Conservation (phyloP, 2,113 vertebrate genomes). For the Platichthys flesus region DNA sequence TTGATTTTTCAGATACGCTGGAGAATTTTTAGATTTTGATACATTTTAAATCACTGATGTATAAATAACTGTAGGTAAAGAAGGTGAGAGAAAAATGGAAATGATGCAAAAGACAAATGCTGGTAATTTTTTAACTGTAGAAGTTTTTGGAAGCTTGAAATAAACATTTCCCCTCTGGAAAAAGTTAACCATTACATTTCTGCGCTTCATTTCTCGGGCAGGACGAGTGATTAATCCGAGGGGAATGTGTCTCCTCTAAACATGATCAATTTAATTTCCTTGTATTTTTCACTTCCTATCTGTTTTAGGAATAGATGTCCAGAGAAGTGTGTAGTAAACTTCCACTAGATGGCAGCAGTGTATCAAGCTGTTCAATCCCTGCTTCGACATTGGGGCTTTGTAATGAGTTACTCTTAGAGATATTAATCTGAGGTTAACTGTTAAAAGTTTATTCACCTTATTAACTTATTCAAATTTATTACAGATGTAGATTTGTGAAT, state of each 20-base stretch:
- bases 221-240: background rate
- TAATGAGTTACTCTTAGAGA: constrained; percentile 12
- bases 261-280: background rate
- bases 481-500: constrained; percentile 9
- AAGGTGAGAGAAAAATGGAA: background rate
- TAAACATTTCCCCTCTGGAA: constrained; percentile 70
- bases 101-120: constrained; percentile 7
- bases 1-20: constrained; percentile 37
- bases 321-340: no score
- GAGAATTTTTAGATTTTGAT: constrained; percentile 66
- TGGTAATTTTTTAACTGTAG: constrained; percentile 44
- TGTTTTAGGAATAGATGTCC: background rate
- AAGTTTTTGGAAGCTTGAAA: constrained; percentile 61
- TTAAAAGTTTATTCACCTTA: background rate
- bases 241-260: background rate
- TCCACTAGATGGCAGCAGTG: constrained; percentile 71
- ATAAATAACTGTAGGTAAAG: constrained; percentile 45
- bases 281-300: background rate
- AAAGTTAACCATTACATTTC: background rate
- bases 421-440: constrained; percentile 7
- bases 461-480: constrained; percentile 37
- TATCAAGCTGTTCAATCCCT: background rate
- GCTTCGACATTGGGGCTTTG: background rate
- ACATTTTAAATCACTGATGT: constrained; percentile 55
- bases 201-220: background rate